Evolutionary conservation across 2,888 invertebrate species (phyloP).

Genomic region (Thysanoteuthis rhombus): DNA sequence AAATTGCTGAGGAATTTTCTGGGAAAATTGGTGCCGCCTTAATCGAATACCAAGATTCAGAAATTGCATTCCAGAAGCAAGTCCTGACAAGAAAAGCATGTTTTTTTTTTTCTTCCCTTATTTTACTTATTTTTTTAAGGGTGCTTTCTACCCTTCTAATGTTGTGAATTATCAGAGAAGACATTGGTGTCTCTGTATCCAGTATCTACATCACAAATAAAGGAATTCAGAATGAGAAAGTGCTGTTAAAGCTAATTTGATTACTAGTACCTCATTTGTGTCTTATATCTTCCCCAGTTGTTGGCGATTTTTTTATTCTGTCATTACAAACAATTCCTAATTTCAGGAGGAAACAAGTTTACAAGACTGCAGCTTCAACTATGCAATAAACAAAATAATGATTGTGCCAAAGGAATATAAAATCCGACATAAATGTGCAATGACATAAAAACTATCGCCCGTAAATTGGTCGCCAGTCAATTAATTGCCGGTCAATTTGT

Average conservation of each 20-base stretch:
- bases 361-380: background rate
- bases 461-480: too few relatives aligned
- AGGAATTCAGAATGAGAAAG: background rate
- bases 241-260: background rate
- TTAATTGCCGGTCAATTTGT: too few relatives aligned
- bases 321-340: background rate
- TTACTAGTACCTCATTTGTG: background rate
- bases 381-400: background rate
- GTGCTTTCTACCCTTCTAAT: background rate
- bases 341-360: background rate
- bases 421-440: too few relatives aligned
- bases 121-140: background rate
- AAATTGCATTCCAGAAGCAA: slow-evolving; percentile 12
- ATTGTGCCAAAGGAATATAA: too few relatives aligned
- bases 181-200: background rate
- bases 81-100: background rate
- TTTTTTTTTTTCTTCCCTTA: background rate
- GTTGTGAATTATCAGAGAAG: background rate
- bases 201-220: background rate
- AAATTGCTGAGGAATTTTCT: background rate
- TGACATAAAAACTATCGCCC: too few relatives aligned
- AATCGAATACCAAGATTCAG: background rate
- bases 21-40: slow-evolving; percentile 12
- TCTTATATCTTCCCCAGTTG: background rate
- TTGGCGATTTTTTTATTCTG: background rate